Evolutionary conservation across 2,113 vertebrate species (phyloP).

Genomic region (Aplodontia rufa): DNA sequence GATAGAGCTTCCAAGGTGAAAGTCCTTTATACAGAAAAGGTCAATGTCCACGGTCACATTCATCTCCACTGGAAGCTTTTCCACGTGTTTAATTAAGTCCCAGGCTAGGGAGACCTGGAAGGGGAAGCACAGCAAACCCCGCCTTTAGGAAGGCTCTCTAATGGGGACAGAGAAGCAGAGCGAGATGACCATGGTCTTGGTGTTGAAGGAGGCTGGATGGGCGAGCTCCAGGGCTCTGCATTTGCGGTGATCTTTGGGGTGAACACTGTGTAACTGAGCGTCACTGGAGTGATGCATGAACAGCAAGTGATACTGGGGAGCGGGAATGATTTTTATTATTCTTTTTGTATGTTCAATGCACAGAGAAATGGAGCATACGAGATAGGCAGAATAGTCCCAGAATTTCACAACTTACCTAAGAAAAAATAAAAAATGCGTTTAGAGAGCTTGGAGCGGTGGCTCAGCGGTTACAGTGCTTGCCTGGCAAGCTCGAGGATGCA

Average conservation of each 20-base stretch:
- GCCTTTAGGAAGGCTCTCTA: neutral
- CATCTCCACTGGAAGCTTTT: slow-evolving; percentile 78
- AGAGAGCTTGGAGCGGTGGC: too few relatives aligned
- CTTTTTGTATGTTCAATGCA: too few relatives aligned
- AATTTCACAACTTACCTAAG: neutral
- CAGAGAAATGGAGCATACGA: neutral
- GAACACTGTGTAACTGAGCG: fast-evolving
- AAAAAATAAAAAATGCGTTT: neutral
- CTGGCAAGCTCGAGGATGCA: too few relatives aligned
- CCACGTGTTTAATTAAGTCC: slow-evolving; percentile 70
- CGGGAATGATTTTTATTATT: neutral
- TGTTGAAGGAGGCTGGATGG: neutral
- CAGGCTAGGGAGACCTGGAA: neutral
- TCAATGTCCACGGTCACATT: slow-evolving; percentile 60
- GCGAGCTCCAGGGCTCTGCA: fast-evolving
- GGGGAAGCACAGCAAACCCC: neutral
- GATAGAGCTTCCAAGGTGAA: neutral
- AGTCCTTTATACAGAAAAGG: neutral
- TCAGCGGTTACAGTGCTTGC: too few relatives aligned
- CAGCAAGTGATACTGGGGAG: neutral
- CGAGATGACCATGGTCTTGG: neutral
- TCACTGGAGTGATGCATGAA: neutral
- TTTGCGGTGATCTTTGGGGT: neutral
- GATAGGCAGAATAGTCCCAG: neutral
- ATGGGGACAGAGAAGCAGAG: fast-evolving